Evolutionary conservation across 2,888 invertebrate species (phyloP), one percentile per base, ranked within the genome.

Genomic region (Drosophila barbarae): DNA sequence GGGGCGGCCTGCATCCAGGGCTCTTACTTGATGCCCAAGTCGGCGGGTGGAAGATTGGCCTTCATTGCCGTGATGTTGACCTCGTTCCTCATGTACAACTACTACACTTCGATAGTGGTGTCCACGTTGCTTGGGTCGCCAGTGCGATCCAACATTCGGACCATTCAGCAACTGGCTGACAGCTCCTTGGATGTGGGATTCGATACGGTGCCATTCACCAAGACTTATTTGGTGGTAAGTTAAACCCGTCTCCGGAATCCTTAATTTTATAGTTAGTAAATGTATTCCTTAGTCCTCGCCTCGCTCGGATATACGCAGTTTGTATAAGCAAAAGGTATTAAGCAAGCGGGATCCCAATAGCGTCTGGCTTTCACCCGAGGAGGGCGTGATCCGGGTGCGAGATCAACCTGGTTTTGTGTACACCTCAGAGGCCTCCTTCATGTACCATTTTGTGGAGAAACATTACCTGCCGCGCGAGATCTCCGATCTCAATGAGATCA

Each of bases 81-180:
- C 1, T 86, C 90, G 3, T 90, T 91, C 79, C 88, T 91, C 54
- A 86, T 93, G 66, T 92, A 92, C 76, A 92, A 92, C 23, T 91
- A 92, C 13, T 93, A 92, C 77, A 92, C 93, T 1, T 93, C 93
- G 1, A 91, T 91, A 79, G 92, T 93, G 66, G 93, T 93, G 0
- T 92, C 92, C 1, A 88, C 92, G 5, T 84, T 93, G 18, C 90
- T 93, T 73, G 91, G 92, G 0, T 91, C 92, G 0, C 91, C 92
- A 0, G 88, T 90, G 7, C 91, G 91, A 23, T 88, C 89, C 10
- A 80, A 84, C 51, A 91, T 93, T 15, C 90, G 88, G 49, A 91
- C 90, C 0, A 67, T 92, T 2, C 84, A 88, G 0, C 91, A 92
- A 72, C 85, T 93, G 65, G 86, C 91, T 1, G 88, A 90, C 34